Base-by-base conservation (phyloP, 35 echinoderm and acorn worm species). In the Acanthaster planci region DNA sequence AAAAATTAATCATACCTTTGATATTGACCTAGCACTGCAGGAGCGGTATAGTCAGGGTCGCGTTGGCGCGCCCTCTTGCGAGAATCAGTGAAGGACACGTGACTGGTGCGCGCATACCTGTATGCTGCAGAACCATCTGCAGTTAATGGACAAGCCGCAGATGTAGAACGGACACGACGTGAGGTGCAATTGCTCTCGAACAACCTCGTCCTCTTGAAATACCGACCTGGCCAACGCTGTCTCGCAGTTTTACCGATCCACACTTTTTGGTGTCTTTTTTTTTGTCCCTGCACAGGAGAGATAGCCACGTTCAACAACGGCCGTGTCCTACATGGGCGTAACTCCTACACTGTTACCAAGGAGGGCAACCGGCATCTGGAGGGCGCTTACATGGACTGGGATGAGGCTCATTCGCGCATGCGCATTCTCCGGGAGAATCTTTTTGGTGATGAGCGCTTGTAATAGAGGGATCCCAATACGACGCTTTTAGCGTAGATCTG, bases 331-430 rank as follows among this genome's bases (percentile, higher is more conserved):
- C 87, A 89, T 56, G 87, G 87, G 12, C 78, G 87, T 1, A 89
- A 64, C 15, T 31, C 12, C 16, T 89, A 47, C 80, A 77, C 64
- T 0, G 80, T 53, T 9, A 89, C 60, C 9, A 37, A 76, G 19
- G 80, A 19, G 9, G 42, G 57, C 47, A 55, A n/a, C 29, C 83
- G 92, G 3, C 84, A 86, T 78, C 79, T 86, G 8, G 83, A 91
- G 60, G 92, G 92, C 30, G 77, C 55, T 32, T 94, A 89, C 67
- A 31, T 94, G 55, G 92, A 94, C 54, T 94, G 92, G 92, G 92
- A 94, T 60, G 88, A 90, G 16, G 55, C 87, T 38, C 55, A 64
- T 75, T 94, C 92, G 6, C 85, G 84, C 58, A 77, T 94, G 77
- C 67, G 88, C n/a, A 55, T 94, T 67, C 27, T 94, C 10, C 34